These are phyloP conservation scores for Mythimna lalbum DNA, from an alignment of 2,888 invertebrate genomes.

Conservation along the genomic window DNA sequence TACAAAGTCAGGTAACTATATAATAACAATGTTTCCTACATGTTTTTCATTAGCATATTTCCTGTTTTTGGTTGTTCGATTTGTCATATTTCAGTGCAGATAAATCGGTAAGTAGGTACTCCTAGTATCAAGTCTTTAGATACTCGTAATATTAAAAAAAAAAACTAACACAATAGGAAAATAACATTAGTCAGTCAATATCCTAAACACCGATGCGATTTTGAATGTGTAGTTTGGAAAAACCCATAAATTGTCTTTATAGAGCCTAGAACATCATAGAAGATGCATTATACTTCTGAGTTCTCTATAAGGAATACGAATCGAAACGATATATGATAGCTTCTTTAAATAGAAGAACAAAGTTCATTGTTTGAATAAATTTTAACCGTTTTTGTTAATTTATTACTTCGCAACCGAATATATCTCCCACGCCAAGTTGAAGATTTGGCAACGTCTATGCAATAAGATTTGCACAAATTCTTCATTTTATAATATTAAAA, in stretches of 20 bases:
- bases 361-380: constrained; percentile 48
- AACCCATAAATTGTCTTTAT: constrained; percentile 12
- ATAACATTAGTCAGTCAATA: neutral
- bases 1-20: too few relatives aligned
- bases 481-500: constrained; percentile 35
- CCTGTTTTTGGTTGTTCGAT: neutral
- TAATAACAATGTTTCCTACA: too few relatives aligned
- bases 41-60: neutral
- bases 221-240: constrained; percentile 14
- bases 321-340: constrained; percentile 43
- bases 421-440: constrained; percentile 56
- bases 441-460: constrained; percentile 59
- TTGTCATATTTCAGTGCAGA: neutral
- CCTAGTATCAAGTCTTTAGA: too few relatives aligned
- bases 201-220: neutral
- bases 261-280: constrained; percentile 10
- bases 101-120: too few relatives aligned
- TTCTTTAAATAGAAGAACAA: constrained; percentile 29
- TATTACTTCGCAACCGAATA: constrained; percentile 54
- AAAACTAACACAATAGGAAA: neutral
- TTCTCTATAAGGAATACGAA: constrained; percentile 22
- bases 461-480: constrained; percentile 35
- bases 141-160: neutral
- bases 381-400: constrained; percentile 58
- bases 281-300: constrained; percentile 20